Percentiles rank a stretch among this genome's conserved stretches.
These are phyloP conservation scores for Camelus bactrianus DNA, from an alignment of 2,113 vertebrate genomes.

Conservation along the genomic window DNA sequence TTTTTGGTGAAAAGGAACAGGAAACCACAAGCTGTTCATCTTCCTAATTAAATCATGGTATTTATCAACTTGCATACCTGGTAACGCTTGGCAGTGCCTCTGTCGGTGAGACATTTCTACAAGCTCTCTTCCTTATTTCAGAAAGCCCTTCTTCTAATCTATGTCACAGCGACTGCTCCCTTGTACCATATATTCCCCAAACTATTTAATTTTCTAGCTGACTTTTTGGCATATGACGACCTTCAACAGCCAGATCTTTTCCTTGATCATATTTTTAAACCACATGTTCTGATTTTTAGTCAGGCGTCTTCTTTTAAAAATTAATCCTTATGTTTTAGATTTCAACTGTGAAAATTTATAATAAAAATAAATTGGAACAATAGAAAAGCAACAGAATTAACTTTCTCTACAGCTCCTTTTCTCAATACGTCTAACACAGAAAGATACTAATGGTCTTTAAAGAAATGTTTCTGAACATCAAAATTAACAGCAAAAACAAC, in stretches of 20 bases:
- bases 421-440: neutral
- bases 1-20: neutral
- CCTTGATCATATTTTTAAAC: neutral
- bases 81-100: neutral
- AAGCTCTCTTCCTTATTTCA: neutral
- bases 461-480: neutral
- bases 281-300: neutral
- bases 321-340: neutral
- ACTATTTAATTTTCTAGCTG: neutral
- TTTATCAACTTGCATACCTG: neutral
- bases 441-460: neutral
- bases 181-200: neutral
- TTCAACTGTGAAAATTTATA: neutral
- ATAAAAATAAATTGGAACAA: neutral
- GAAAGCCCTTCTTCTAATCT: neutral
- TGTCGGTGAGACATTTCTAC: neutral
- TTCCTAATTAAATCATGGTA: neutral
- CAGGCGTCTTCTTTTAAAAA: neutral
- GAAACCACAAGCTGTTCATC: neutral
- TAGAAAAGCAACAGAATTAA: neutral
- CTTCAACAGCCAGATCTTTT: neutral
- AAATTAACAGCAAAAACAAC: neutral
- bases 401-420: neutral
- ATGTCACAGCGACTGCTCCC: neutral
- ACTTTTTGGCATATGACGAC: neutral